Evolutionary conservation across 2,888 invertebrate species (phyloP).

Genomic region (Vesta saturnalis): DNA sequence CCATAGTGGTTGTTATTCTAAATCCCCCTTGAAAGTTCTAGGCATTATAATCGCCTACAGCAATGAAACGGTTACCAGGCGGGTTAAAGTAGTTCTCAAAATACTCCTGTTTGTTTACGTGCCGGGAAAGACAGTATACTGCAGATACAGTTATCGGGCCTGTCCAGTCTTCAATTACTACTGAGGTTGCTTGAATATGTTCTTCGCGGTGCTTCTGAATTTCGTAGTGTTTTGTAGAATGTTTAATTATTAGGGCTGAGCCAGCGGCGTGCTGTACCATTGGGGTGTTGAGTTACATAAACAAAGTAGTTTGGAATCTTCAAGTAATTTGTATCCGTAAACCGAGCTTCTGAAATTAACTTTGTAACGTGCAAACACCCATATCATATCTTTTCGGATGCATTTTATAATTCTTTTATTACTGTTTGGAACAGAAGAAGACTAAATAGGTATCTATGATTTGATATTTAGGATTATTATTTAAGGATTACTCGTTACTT

Average conservation of each 20-base stretch:
- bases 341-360: background rate
- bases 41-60: constrained; percentile 28
- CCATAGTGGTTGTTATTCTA: constrained; percentile 12
- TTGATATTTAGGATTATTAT: too few species aligned
- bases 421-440: too few species aligned
- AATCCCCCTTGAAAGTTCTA: constrained; percentile 36
- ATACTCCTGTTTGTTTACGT: constrained; percentile 37
- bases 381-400: too few species aligned
- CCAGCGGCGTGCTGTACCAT: too few species aligned
- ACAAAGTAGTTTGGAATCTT: too few species aligned
- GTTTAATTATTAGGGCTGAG: too few species aligned
- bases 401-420: too few species aligned
- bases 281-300: too few species aligned
- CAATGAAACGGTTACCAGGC: constrained; percentile 35
- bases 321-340: background rate
- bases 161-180: constrained; percentile 31
- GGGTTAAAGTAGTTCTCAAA: constrained; percentile 37
- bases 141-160: constrained; percentile 35
- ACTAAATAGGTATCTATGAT: too few species aligned
- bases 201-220: constrained; percentile 24
- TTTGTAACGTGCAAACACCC: too few species aligned
- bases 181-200: constrained; percentile 40
- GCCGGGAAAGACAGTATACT: constrained; percentile 36
- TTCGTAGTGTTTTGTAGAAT: constrained; percentile 35
- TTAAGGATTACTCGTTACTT: too few species aligned